Conservation (phyloP, 2,797 vertebrate genomes). For the Typhlichthys subterraneus region DNA sequence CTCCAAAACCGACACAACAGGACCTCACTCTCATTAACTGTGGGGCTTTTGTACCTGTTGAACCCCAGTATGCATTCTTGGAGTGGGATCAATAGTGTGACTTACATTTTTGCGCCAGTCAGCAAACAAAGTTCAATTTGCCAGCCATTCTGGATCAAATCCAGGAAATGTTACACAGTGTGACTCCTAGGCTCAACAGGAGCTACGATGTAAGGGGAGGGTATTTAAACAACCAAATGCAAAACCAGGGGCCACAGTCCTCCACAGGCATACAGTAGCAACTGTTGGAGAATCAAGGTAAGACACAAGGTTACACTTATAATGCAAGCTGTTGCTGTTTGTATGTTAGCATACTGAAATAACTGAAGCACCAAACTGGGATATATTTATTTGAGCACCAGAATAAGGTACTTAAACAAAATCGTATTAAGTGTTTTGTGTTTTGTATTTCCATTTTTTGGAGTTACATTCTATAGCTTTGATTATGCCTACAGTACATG, state of each 20-base stretch:
- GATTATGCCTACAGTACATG: too few relatives aligned
- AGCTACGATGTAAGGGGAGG: conserved; percentile 19
- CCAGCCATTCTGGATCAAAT: conserved; percentile 53
- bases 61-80: conserved; percentile 33
- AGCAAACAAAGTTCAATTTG: conserved; percentile 56
- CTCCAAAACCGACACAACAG: conserved; percentile 44
- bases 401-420: too few relatives aligned
- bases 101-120: conserved; percentile 47
- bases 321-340: not conserved
- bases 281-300: conserved; percentile 45
- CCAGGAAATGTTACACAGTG: conserved; percentile 61
- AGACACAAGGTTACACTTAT: not conserved
- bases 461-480: too few relatives aligned
- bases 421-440: too few relatives aligned
- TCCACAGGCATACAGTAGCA: conserved; percentile 26
- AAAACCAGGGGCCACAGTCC: conserved; percentile 32
- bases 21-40: conserved; percentile 12
- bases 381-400: too few relatives aligned
- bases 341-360: not conserved
- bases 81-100: conserved; percentile 51
- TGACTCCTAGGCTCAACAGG: conserved; percentile 36
- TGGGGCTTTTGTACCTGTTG: conserved; percentile 42
- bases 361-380: too few relatives aligned
- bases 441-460: too few relatives aligned
- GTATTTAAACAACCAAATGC: conserved; percentile 46